Conservation (phyloP, 2,888 invertebrate genomes). For the Cataglyphis altisquamis region DNA sequence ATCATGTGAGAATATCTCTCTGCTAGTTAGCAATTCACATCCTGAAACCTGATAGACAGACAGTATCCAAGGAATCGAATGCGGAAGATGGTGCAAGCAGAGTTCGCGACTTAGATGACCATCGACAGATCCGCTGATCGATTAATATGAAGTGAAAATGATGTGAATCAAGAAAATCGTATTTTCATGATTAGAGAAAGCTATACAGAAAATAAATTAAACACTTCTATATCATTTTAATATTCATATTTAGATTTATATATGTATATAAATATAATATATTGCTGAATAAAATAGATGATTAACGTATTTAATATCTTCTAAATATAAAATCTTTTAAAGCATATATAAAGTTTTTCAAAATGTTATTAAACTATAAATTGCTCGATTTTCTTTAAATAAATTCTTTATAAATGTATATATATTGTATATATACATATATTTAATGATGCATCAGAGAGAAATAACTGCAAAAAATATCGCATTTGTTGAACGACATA, state of each 20-base stretch:
- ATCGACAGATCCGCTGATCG: constrained; percentile 56
- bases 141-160: constrained; percentile 50
- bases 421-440: no score
- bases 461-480: constrained; percentile 29
- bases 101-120: constrained; percentile 57
- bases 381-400: neutral
- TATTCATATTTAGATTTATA: neutral
- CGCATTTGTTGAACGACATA: constrained; percentile 22
- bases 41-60: constrained; percentile 67
- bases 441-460: neutral
- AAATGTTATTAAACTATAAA: neutral
- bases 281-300: neutral
- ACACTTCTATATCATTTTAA: neutral
- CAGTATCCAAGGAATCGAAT: constrained; percentile 63
- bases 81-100: constrained; percentile 53
- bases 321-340: neutral
- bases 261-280: neutral
- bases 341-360: neutral
- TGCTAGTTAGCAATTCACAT: constrained; percentile 59
- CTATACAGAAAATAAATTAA: neutral
- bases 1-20: constrained; percentile 60
- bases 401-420: neutral
- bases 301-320: neutral
- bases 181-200: neutral
- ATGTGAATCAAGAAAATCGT: neutral